Evolutionary conservation across 2,113 vertebrate genomes (phyloP).

Genomic region (Peromyscus polionotus): DNA sequence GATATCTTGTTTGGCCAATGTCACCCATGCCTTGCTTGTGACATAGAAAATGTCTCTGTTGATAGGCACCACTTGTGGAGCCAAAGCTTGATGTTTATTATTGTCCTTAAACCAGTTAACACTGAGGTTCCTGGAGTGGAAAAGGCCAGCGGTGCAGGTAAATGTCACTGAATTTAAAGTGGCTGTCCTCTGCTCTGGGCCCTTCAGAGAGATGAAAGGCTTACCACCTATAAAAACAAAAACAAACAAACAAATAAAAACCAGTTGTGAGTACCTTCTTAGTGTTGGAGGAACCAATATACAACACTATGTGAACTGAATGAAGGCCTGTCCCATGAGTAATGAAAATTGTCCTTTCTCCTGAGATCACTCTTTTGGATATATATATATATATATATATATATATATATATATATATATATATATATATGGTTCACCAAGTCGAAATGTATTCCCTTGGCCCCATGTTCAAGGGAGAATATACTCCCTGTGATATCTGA

Average conservation of each 20-base stretch:
- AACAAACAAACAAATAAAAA: too few species aligned
- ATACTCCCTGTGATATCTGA: fast-evolving
- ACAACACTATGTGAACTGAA: too few species aligned
- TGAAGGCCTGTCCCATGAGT: neutral
- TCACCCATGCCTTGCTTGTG: conserved; percentile 49
- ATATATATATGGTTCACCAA: neutral
- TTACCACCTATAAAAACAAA: neutral
- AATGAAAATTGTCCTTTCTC: neutral
- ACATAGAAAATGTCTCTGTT: neutral
- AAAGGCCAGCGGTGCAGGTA: conserved; percentile 43
- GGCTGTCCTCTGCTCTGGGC: neutral
- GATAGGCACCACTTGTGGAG: neutral
- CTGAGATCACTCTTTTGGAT: neutral
- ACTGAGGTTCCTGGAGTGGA: neutral
- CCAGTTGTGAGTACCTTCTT: too few species aligned
- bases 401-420: too few species aligned
- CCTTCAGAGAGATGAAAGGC: conserved; percentile 34
- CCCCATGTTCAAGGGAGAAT: too few species aligned
- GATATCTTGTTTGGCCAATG: neutral
- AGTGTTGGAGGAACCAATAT: too few species aligned
- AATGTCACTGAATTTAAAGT: neutral
- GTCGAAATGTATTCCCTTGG: too few species aligned
- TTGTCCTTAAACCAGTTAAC: conserved; percentile 63
- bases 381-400: neutral
- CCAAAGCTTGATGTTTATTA: neutral